phyloP scores from a whole-genome alignment of 2,888 invertebrate species.

The Aphodius sticticus region DNA sequence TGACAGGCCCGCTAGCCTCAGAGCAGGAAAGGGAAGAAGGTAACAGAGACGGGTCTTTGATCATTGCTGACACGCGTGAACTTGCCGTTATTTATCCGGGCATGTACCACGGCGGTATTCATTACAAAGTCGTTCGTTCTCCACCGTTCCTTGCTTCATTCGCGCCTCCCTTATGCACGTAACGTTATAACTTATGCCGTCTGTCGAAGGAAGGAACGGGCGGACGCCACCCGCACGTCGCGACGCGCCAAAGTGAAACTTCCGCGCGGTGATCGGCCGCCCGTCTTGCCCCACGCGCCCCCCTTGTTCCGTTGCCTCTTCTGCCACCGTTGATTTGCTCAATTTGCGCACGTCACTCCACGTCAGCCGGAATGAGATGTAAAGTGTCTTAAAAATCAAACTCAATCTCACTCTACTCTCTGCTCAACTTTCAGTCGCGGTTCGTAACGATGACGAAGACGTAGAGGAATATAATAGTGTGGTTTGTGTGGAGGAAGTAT shows the following conservation, averaged over 20 bases:
- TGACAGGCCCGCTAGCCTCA: conserved; percentile 8
- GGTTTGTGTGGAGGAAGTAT: too few species aligned
- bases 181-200: conserved; percentile 34
- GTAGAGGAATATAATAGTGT: too few species aligned
- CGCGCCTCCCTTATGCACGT: not conserved
- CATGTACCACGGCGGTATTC: conserved; percentile 18
- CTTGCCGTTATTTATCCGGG: conserved; percentile 32
- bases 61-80: conserved; percentile 34
- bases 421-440: not conserved
- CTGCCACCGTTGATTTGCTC: conserved; percentile 59
- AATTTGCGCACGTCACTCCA: conserved; percentile 59
- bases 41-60: conserved; percentile 31
- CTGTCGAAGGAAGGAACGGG: conserved; percentile 33
- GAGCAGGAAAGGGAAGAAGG: not conserved
- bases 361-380: conserved; percentile 58
- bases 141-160: not conserved
- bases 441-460: not conserved
- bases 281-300: conserved; percentile 16
- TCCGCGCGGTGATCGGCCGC: conserved; percentile 20
- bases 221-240: conserved; percentile 20
- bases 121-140: conserved; percentile 31
- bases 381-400: conserved; percentile 61
- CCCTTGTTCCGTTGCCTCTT: conserved; percentile 13
- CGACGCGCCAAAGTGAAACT: conserved; percentile 29
- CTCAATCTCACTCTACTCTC: conserved; percentile 50